Conservation (phyloP, 2,113 vertebrate species). For the Barnardius zonarius region DNA sequence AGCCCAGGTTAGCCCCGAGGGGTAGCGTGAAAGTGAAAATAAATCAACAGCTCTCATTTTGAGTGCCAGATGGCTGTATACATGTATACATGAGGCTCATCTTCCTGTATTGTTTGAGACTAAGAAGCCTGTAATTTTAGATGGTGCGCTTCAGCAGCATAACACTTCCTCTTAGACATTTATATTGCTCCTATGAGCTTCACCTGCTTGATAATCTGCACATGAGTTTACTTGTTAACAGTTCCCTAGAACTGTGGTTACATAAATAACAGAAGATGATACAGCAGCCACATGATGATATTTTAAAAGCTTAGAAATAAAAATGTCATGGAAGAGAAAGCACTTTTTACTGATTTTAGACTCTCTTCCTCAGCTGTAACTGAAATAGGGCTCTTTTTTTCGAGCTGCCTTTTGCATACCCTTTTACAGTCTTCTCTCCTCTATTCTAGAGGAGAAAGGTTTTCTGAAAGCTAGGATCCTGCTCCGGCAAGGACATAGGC, state of each 20-base stretch:
- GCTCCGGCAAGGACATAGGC: not conserved
- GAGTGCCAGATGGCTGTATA: not conserved
- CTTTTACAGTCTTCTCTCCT: not conserved
- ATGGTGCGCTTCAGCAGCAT: not conserved
- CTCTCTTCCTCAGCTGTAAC: not conserved
- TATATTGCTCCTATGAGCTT: not conserved
- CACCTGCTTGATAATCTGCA: not conserved
- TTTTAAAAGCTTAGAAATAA: slow-evolving; percentile 38
- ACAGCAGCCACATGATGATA: not conserved
- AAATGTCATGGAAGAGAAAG: slow-evolving; percentile 13
- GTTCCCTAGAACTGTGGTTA: not conserved
- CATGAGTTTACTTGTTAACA: not conserved
- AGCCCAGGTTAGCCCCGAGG: not conserved
- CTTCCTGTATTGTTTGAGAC: not conserved
- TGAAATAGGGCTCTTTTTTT: not conserved
- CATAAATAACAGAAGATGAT: not conserved
- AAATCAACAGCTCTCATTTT: not conserved
- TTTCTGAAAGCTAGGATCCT: not conserved
- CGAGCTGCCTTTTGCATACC: not conserved
- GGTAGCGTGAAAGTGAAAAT: not conserved
- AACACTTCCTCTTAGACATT: not conserved
- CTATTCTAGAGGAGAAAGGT: not conserved
- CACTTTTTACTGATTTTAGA: slow-evolving; percentile 15
- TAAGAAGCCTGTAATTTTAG: not conserved
- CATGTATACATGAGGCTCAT: not conserved